Evolutionary conservation across 2,113 vertebrate species (phyloP).

Genomic region (Struthidea cinerea): DNA sequence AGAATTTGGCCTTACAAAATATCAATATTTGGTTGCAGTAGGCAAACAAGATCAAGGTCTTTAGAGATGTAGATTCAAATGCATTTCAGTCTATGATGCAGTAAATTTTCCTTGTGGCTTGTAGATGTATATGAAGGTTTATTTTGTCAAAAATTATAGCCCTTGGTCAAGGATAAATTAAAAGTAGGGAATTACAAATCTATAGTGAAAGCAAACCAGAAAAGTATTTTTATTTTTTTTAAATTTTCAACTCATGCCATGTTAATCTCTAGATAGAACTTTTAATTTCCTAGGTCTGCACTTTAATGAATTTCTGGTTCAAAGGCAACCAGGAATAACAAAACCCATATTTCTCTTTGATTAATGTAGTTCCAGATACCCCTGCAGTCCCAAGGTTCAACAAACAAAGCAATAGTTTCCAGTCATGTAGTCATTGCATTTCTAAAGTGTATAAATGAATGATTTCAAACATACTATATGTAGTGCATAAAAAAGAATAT

Average conservation of each 20-base stretch:
- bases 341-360: background rate
- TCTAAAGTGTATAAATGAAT: background rate
- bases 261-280: background rate
- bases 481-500: background rate
- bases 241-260: background rate
- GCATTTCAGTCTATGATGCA: background rate
- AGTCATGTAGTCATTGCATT: background rate
- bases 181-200: background rate
- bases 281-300: background rate
- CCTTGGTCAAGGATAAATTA: background rate
- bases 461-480: background rate
- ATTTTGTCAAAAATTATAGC: background rate
- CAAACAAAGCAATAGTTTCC: background rate
- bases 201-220: background rate
- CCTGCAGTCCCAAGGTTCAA: background rate
- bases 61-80: background rate
- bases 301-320: background rate
- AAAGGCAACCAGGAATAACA: background rate
- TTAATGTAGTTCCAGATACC: background rate
- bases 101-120: background rate
- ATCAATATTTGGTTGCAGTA: background rate
- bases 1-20: background rate
- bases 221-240: background rate
- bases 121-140: background rate
- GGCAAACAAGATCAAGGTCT: background rate